phyloP scores from a whole-genome alignment of 2,113 vertebrate genomes.

The Asarcornis scutulata region DNA sequence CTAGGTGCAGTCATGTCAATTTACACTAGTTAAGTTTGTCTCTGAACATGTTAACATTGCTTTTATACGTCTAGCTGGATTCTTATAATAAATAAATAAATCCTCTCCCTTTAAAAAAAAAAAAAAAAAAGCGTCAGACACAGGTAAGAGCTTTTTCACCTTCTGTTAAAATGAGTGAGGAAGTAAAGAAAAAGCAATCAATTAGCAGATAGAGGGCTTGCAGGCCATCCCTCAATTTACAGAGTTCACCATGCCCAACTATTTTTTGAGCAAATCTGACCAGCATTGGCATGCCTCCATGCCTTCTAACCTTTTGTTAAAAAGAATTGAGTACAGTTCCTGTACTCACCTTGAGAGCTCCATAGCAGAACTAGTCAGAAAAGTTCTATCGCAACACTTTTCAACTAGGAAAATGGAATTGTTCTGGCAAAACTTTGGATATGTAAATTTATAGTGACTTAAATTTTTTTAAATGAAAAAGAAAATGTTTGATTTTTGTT shows the following conservation, averaged over 20 bases:
- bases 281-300: accelerated
- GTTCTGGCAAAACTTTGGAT: neutral
- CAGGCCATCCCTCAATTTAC: neutral
- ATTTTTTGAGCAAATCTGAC: neutral
- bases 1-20: neutral
- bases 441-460: neutral
- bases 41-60: neutral
- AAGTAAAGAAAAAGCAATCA: neutral
- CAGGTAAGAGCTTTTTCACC: neutral
- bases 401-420: neutral
- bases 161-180: neutral
- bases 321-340: neutral
- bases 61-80: neutral
- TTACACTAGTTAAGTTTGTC: neutral
- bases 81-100: neutral
- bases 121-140: neutral
- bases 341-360: neutral
- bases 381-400: neutral
- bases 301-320: neutral
- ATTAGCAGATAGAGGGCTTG: neutral
- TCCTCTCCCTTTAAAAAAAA: neutral
- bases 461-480: neutral
- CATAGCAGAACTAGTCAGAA: neutral
- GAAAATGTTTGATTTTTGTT: neutral
- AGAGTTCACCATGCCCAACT: neutral